Percentiles rank a stretch among this genome's conserved stretches.
Evolutionary conservation across 2,113 vertebrate species (phyloP).

Genomic region (Corythornis cristatus): DNA sequence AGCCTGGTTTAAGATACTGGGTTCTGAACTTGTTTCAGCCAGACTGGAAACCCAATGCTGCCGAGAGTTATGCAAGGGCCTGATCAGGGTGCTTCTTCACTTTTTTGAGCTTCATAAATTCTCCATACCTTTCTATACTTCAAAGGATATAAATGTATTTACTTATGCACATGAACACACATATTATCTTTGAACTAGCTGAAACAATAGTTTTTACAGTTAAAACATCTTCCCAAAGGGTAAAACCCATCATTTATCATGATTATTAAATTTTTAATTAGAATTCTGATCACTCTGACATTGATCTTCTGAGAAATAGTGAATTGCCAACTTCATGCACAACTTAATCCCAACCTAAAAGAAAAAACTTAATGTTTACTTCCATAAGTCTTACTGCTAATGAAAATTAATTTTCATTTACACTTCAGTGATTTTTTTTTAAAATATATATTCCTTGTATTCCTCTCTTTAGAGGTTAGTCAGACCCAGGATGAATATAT

Average conservation of each 20-base stretch:
- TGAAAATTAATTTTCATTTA: background rate
- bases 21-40: background rate
- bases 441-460: background rate
- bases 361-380: background rate
- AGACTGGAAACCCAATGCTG: background rate
- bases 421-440: background rate
- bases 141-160: background rate
- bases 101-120: background rate
- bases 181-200: background rate
- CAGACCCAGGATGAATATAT: background rate
- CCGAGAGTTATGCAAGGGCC: background rate
- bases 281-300: background rate
- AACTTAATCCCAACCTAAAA: background rate
- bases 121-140: background rate
- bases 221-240: background rate
- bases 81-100: background rate
- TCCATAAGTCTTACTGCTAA: background rate
- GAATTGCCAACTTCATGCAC: background rate
- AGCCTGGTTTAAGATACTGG: background rate
- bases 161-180: background rate
- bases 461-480: background rate
- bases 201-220: background rate
- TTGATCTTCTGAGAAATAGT: background rate
- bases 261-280: background rate
- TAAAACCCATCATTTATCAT: background rate